Evolutionary conservation across 2,797 vertebrate genomes (phyloP).

Genomic region (Hippoglossus hippoglossus): DNA sequence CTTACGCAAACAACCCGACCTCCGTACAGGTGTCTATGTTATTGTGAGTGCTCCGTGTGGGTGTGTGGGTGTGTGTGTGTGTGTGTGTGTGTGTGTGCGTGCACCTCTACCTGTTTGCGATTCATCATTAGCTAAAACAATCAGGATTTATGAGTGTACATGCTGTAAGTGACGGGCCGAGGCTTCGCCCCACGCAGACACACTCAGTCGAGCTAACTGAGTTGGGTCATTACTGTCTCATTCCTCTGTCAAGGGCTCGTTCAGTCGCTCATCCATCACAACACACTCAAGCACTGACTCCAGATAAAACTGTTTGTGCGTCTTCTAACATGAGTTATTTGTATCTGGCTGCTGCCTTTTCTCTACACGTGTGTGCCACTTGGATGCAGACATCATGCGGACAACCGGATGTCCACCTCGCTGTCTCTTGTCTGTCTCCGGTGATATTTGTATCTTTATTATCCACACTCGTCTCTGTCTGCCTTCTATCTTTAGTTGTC

Average conservation of each 20-base stretch:
- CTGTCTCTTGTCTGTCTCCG: not conserved
- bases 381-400: too few species aligned
- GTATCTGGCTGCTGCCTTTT: not conserved
- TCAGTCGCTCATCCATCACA: slow-evolving; percentile 61
- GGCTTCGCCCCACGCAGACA: slow-evolving; percentile 33
- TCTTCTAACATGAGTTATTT: slow-evolving; percentile 2
- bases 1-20: slow-evolving; percentile 53
- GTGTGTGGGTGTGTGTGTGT: slow-evolving; percentile 24
- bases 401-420: not conserved
- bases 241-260: slow-evolving; percentile 65
- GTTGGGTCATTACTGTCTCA: slow-evolving; percentile 75
- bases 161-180: slow-evolving; percentile 56
- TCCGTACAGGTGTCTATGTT: slow-evolving; percentile 7
- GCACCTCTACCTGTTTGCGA: slow-evolving; percentile 59
- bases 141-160: slow-evolving; percentile 77
- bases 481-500: slow-evolving; percentile 43
- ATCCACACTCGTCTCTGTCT: not conserved
- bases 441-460: slow-evolving; percentile 31
- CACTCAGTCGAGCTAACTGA: slow-evolving; percentile 63
- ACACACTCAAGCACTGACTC: slow-evolving; percentile 19
- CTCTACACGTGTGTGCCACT: not conserved
- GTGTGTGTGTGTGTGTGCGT: slow-evolving; percentile 13
- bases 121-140: slow-evolving; percentile 77
- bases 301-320: not conserved
- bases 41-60: not conserved